phyloP scores from a whole-genome alignment of 2,888 invertebrate genomes.

The Mystacides longicornis region DNA sequence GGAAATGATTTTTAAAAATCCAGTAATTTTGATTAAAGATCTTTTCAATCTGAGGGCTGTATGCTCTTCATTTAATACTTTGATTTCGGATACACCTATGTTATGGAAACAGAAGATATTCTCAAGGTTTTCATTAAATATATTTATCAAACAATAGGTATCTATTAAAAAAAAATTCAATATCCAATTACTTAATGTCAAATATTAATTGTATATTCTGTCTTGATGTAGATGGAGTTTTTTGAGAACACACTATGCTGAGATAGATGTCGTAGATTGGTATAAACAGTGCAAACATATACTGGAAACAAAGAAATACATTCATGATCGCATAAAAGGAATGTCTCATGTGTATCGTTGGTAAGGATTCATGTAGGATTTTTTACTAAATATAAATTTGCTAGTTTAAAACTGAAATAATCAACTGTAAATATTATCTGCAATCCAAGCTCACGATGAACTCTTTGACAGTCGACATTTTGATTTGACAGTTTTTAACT shows the following conservation, averaged over 20 bases:
- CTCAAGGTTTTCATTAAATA: background rate
- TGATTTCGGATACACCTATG: background rate
- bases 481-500: too few relatives aligned
- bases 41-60: conserved; percentile 7
- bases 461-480: too few relatives aligned
- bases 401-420: too few relatives aligned
- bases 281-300: conserved; percentile 17
- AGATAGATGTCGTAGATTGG: conserved; percentile 13
- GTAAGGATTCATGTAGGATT: conserved; percentile 5
- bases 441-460: too few relatives aligned
- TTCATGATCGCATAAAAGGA: conserved; percentile 9
- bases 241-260: conserved; percentile 6
- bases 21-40: conserved; percentile 10
- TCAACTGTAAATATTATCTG: too few relatives aligned
- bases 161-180: background rate
- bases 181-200: background rate
- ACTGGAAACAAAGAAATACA: conserved; percentile 6
- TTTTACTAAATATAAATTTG: background rate
- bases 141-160: background rate
- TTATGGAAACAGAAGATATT: conserved; percentile 20
- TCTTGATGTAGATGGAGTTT: conserved; percentile 17
- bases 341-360: conserved; percentile 18
- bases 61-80: conserved; percentile 11
- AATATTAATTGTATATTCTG: background rate
- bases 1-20: conserved; percentile 11